phyloP scores from a whole-genome alignment of 2,113 vertebrate genomes.

The Donacobius atricapilla region DNA sequence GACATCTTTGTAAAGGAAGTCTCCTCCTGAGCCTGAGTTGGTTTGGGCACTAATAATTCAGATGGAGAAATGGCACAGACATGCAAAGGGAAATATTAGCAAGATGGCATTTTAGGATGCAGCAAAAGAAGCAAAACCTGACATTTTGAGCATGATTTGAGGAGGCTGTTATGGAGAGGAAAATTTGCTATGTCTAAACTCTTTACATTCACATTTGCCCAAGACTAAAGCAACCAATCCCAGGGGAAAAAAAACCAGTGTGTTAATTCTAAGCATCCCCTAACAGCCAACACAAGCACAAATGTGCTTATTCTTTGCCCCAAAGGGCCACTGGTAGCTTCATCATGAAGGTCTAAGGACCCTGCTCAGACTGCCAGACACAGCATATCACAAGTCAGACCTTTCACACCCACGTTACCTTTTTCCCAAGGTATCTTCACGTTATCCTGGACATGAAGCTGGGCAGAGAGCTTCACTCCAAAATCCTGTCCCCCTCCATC shows the following conservation, averaged over 20 bases:
- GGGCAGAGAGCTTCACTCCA: fast-evolving
- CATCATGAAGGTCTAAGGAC: neutral
- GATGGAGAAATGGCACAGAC: neutral
- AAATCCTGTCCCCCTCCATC: neutral
- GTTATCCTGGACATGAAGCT: neutral
- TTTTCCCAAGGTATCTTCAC: neutral
- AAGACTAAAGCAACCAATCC: neutral
- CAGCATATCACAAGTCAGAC: neutral
- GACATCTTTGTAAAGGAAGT: neutral
- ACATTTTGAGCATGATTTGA: neutral
- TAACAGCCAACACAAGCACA: neutral
- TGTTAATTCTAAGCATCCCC: neutral
- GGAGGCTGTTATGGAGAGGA: fast-evolving
- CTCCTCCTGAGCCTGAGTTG: neutral
- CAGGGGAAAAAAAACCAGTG: fast-evolving
- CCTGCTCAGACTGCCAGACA: fast-evolving
- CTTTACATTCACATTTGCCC: neutral
- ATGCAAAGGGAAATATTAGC: neutral
- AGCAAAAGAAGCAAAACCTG: neutral
- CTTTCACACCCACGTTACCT: neutral
- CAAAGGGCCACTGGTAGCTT: neutral
- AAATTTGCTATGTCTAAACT: neutral
- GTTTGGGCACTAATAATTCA: neutral
- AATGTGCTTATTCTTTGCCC: neutral
- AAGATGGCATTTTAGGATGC: neutral